phyloP scores from a whole-genome alignment of 2,888 invertebrate genomes.

The Nowickia ferox region DNA sequence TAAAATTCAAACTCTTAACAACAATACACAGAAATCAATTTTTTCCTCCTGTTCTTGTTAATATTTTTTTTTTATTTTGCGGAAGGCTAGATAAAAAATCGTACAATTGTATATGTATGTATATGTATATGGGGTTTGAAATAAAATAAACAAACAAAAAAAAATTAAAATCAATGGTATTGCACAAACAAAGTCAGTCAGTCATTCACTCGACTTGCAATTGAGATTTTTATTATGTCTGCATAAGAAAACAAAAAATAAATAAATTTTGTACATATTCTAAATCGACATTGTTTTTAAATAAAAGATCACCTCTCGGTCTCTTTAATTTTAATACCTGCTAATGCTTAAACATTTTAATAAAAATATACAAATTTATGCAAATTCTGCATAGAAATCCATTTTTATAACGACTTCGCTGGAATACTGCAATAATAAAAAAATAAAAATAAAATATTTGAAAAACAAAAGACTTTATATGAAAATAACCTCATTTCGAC shows the following conservation, averaged over 20 bases:
- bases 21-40: conserved; percentile 52
- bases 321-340: no score
- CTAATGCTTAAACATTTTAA: background rate
- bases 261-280: conserved; percentile 8
- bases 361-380: conserved; percentile 7
- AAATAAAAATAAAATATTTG: background rate
- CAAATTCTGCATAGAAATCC: background rate
- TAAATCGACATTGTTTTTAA: conserved; percentile 43
- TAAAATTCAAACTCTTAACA: conserved; percentile 66
- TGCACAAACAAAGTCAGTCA: conserved; percentile 29
- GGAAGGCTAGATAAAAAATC: conserved; percentile 48
- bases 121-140: conserved; percentile 41
- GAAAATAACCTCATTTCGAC: no score
- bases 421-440: background rate
- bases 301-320: background rate
- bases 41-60: conserved; percentile 8
- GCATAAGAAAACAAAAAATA: conserved; percentile 21
- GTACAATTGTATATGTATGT: conserved; percentile 1
- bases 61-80: conserved; percentile 18
- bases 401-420: background rate
- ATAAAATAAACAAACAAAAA: conserved; percentile 39
- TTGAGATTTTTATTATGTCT: conserved; percentile 43
- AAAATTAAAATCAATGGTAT: conserved; percentile 44
- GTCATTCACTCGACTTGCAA: conserved; percentile 46
- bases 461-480: no score